Evolutionary conservation across 2,888 invertebrate species (phyloP).

Genomic region (Branchinecta sandiegonensis): DNA sequence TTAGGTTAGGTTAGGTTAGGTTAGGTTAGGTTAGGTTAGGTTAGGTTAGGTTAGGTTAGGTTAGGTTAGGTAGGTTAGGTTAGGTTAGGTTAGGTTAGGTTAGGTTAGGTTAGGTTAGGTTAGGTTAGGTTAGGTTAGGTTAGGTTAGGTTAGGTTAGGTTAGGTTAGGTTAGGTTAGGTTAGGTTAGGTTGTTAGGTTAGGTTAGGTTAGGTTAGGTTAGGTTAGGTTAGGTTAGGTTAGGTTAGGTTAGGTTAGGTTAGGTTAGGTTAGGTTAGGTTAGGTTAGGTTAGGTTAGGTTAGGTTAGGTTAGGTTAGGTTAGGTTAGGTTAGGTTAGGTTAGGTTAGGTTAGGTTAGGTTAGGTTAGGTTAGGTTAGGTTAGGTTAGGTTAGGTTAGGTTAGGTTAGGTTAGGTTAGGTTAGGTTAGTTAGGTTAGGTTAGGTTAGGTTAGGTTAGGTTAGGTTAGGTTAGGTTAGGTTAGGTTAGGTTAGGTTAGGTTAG

Average conservation of each 20-base stretch:
- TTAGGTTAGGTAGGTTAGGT: no score
- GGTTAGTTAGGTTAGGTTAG: slow-evolving; percentile 30
- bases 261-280: slow-evolving; percentile 26
- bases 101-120: slow-evolving; percentile 30
- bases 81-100: slow-evolving; percentile 29
- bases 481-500: slow-evolving; percentile 33
- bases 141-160: slow-evolving; percentile 27
- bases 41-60: slow-evolving; percentile 28
- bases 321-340: slow-evolving; percentile 25
- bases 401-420: slow-evolving; percentile 30
- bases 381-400: slow-evolving; percentile 30
- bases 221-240: slow-evolving; percentile 26
- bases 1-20: slow-evolving; percentile 25
- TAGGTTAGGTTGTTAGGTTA: no score
- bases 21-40: slow-evolving; percentile 27
- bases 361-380: slow-evolving; percentile 27
- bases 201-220: slow-evolving; percentile 33
- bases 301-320: slow-evolving; percentile 20
- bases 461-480: slow-evolving; percentile 32
- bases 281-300: slow-evolving; percentile 24
- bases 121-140: slow-evolving; percentile 28
- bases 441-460: slow-evolving; percentile 31
- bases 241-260: slow-evolving; percentile 31
- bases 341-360: slow-evolving; percentile 26
- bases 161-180: slow-evolving; percentile 29